A percentile compares a stretch with the other conserved stretches of the same genome.
phyloP scores from a whole-genome alignment of 2,797 vertebrate species.

The Acanthurus tractus region DNA sequence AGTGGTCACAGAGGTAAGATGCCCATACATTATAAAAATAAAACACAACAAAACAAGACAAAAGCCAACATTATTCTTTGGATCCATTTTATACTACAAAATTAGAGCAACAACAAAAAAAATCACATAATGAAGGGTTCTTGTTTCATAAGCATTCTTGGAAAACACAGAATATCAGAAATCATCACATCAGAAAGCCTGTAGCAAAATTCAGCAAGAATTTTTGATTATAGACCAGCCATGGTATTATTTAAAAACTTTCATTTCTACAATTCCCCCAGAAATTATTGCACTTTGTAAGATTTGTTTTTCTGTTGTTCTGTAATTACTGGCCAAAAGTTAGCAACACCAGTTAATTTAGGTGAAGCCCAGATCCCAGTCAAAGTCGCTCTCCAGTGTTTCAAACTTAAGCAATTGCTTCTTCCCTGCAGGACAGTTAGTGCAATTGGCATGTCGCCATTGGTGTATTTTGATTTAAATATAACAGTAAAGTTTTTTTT shows the following conservation, averaged over 20 bases:
- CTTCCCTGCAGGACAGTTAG: neutral
- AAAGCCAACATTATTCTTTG: neutral
- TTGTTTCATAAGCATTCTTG: too few species aligned
- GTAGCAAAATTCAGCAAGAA: neutral
- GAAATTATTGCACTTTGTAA: neutral
- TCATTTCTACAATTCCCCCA: neutral
- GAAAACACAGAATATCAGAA: too few species aligned
- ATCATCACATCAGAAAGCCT: neutral
- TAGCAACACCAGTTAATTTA: neutral
- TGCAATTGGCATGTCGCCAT: neutral
- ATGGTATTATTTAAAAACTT: neutral
- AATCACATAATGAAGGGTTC: too few species aligned
- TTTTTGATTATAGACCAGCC: neutral
- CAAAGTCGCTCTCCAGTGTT: neutral
- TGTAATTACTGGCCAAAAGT: neutral
- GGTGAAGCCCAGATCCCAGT: neutral
- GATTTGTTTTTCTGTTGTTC: neutral
- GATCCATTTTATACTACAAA: neutral
- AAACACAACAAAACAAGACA: neutral
- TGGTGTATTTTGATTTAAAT: neutral
- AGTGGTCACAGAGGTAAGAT: neutral
- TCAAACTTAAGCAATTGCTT: neutral
- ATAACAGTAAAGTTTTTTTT: conserved; percentile 30
- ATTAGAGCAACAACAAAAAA: too few species aligned
- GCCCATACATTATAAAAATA: neutral